These are phyloP conservation scores for Ptychoptera contaminata DNA, from an alignment of 2,888 invertebrate species.

Conservation along the genomic window DNA sequence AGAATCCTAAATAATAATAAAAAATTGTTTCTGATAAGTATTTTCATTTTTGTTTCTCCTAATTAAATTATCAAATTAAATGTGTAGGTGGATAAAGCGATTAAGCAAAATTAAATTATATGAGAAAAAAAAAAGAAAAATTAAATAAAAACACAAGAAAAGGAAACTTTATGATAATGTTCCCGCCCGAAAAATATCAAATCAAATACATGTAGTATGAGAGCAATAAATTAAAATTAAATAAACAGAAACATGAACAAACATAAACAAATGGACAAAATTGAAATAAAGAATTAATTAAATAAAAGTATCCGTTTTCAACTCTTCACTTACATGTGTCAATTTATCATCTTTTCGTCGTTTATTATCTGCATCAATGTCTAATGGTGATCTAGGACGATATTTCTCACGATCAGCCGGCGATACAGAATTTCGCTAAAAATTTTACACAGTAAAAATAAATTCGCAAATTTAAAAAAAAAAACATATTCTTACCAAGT, in stretches of 20 bases:
- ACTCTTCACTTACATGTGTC: slow-evolving; percentile 53
- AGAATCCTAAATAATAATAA: slow-evolving; percentile 3
- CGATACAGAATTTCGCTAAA: slow-evolving; percentile 65
- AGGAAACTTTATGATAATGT: background rate
- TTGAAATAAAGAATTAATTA: background rate
- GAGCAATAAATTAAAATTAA: background rate
- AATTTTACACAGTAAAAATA: no score
- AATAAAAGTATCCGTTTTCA: background rate
- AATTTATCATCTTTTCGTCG: slow-evolving; percentile 77
- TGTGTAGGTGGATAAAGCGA: no score
- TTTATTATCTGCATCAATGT: slow-evolving; percentile 57
- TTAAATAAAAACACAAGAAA: background rate
- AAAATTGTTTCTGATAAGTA: no score
- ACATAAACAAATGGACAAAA: background rate
- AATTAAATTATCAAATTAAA: no score
- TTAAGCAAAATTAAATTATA: no score
- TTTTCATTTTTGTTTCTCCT: no score
- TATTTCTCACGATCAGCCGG: slow-evolving; percentile 72
- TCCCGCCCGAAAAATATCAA: slow-evolving; percentile 6
- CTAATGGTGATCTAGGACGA: slow-evolving; percentile 61
- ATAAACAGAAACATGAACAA: background rate
- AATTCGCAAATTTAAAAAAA: no score
- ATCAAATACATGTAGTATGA: background rate
- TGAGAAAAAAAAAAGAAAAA: background rate
- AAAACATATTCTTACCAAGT: background rate